phyloP scores from a whole-genome alignment of 2,113 vertebrate species.

The Antennarius striatus region DNA sequence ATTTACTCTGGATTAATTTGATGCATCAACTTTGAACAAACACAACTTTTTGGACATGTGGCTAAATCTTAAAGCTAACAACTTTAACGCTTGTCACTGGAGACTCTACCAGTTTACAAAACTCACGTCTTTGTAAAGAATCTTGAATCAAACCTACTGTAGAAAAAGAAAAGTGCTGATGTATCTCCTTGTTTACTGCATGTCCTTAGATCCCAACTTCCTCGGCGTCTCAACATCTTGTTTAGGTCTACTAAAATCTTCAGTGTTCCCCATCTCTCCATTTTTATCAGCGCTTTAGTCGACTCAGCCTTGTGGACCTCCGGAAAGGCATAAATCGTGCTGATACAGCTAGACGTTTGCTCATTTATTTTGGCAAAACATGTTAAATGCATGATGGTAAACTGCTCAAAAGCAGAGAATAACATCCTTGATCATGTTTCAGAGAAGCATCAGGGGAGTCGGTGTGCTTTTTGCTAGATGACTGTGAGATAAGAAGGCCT shows the following conservation, averaged over 20 bases:
- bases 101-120: background rate
- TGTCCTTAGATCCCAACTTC: constrained; percentile 6
- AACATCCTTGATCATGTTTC: background rate
- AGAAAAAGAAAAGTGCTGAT: constrained; percentile 25
- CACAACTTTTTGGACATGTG: background rate
- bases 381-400: constrained; percentile 13
- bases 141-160: background rate
- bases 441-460: background rate
- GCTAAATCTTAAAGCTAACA: background rate
- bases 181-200: constrained; percentile 25
- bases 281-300: background rate
- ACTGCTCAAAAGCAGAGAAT: background rate
- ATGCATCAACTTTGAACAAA: too few species aligned
- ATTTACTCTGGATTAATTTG: too few species aligned
- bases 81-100: background rate
- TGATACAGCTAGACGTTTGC: background rate
- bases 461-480: background rate
- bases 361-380: background rate
- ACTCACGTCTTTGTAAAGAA: background rate
- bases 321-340: background rate
- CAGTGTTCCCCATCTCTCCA: background rate
- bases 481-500: constrained; percentile 6
- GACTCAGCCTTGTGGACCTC: background rate
- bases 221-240: background rate
- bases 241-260: constrained; percentile 4